Base-by-base conservation (phyloP, 1,140 invertebrate genomes). In the Oncopodura yosiiana region DNA sequence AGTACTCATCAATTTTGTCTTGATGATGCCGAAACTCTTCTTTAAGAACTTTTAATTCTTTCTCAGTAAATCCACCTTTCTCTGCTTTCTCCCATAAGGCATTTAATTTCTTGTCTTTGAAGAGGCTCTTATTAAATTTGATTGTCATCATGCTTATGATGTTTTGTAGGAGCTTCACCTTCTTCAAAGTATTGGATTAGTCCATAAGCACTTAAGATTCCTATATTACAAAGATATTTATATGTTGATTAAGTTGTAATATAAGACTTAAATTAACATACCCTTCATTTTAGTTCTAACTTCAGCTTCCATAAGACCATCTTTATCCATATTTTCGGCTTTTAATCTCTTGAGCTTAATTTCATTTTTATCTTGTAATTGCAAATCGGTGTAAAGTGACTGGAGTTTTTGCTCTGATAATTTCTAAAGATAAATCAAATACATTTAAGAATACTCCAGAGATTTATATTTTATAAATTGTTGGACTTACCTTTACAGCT, bases 11-110 rank as follows among this genome's bases (percentile, higher is more conserved):
- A 19, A 95, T 78, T 73, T 93, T 94, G 58, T 93, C 84, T 71
- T 95, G 88, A 68, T 94, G 88, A 71, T 93, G 89, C 41, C 71
- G 70, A 67, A 95, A 94, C 71, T 94, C 91, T 71, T 94, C 83
- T 66, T 85, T 87, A 6, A 95, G 70, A 12, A 83, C 79, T 60
- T 83, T 72, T 18, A 95, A 65, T 71, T 95, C 89, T 63, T 86
- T 81, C 62, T 76, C 79, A 80, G 62, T 29, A 68, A 94, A 94
- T 34, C 88, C 89, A 38, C 87, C 88, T 37, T 77, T 70, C 73
- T 91, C 84, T 1, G 89, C 90, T 70, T 91, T 91, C 16, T 81
- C 75, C 91, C 91, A 95, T 1, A 95, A 71, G 65, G 87, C 82
- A 66, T 90, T 89, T 1, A 95, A 71, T 70, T 89, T 91, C 67